Percentiles rank a stretch among this genome's conserved stretches.
Evolutionary conservation across 2,797 vertebrate species (phyloP).

Genomic region (Enteromius fasciolatus): DNA sequence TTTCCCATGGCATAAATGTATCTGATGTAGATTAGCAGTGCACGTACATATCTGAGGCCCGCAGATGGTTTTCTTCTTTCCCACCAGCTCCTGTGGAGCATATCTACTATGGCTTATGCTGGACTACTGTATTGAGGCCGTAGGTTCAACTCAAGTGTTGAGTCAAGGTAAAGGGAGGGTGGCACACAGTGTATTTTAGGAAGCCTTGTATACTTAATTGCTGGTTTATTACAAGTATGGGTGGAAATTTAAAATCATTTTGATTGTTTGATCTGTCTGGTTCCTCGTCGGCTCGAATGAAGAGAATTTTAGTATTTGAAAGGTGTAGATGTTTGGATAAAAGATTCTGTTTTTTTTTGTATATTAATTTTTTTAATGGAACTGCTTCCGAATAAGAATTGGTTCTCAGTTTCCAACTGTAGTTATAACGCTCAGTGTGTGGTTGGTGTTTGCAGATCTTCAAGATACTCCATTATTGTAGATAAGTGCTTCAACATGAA

Average conservation of each 20-base stretch:
- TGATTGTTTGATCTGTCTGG: neutral
- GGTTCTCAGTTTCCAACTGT: neutral
- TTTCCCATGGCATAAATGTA: slow-evolving; percentile 60
- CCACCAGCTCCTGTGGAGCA: slow-evolving; percentile 45
- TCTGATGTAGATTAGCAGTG: slow-evolving; percentile 63
- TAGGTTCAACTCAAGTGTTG: neutral
- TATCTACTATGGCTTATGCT: slow-evolving; percentile 1
- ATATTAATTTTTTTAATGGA: neutral
- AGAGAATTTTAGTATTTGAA: neutral
- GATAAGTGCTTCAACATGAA: slow-evolving; percentile 66
- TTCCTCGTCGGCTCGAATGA: neutral
- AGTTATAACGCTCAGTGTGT: slow-evolving; percentile 29
- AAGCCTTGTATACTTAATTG: neutral
- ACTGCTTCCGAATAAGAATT: neutral
- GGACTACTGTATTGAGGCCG: neutral
- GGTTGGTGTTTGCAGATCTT: slow-evolving; percentile 68
- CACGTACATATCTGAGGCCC: slow-evolving; percentile 53
- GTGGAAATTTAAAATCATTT: neutral
- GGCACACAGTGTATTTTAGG: neutral
- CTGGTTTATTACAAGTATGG: neutral
- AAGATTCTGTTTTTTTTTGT: neutral
- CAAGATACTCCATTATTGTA: slow-evolving; percentile 69
- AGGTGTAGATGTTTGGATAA: neutral
- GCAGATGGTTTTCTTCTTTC: slow-evolving; percentile 39
- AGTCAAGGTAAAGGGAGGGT: neutral